phyloP scores from a whole-genome alignment of 2,797 vertebrate genomes.

The Brachyrhaphis roseni region DNA sequence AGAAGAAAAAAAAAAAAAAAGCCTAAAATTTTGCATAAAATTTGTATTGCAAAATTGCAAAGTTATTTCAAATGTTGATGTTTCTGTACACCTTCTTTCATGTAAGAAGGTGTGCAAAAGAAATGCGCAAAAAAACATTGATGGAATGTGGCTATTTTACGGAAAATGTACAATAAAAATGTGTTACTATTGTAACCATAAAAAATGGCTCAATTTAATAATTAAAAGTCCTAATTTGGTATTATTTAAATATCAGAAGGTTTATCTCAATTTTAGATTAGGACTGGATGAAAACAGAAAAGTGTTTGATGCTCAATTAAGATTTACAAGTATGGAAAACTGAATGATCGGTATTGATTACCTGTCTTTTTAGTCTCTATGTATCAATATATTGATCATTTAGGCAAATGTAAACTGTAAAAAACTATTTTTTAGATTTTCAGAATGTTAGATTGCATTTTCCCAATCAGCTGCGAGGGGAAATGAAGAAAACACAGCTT shows the following conservation, averaged over 20 bases:
- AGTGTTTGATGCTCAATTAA: not conserved
- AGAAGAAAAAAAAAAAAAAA: no score
- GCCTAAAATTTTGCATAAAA: no score
- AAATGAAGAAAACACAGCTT: no score
- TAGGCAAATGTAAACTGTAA: not conserved
- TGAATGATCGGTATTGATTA: not conserved
- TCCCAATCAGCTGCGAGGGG: not conserved
- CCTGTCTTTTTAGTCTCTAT: not conserved
- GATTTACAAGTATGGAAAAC: no score
- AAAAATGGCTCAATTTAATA: not conserved
- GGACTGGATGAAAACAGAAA: not conserved
- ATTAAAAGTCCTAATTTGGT: not conserved
- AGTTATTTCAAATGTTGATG: no score
- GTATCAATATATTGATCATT: not conserved
- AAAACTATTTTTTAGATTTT: no score
- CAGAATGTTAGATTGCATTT: not conserved
- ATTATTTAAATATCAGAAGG: not conserved
- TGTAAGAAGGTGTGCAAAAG: no score
- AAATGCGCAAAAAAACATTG: no score
- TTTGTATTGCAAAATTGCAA: no score
- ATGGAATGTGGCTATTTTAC: no score
- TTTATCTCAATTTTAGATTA: not conserved
- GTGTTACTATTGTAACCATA: not conserved
- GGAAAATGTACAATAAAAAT: not conserved
- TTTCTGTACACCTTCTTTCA: no score